Evolutionary conservation across 2,888 invertebrate genomes (phyloP).

Genomic region (Aricia artaxerxes): DNA sequence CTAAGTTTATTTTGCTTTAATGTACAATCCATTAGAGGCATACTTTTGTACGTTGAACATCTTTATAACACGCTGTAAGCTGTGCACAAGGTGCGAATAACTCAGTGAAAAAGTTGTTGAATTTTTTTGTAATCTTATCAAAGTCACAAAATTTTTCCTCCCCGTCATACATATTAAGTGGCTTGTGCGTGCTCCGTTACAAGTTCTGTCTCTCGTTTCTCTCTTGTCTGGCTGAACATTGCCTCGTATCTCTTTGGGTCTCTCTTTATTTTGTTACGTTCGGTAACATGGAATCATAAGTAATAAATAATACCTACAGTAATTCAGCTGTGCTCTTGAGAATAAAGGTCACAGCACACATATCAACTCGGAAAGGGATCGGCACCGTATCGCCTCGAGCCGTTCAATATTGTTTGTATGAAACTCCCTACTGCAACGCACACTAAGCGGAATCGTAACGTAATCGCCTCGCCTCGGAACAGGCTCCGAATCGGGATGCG

Average conservation of each 20-base stretch:
- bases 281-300: too few species aligned
- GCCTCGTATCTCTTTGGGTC: background rate
- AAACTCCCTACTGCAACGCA: too few species aligned
- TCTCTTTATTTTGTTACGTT: too few species aligned
- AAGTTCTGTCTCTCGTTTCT: background rate
- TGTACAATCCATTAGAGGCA: background rate
- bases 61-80: background rate
- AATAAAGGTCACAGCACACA: too few species aligned
- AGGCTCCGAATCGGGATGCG: too few species aligned
- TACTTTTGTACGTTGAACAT: background rate
- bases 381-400: too few species aligned
- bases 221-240: background rate
- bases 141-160: conserved; percentile 12
- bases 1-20: background rate
- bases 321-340: too few species aligned
- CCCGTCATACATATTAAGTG: conserved; percentile 27
- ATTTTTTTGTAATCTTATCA: conserved; percentile 13
- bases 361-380: too few species aligned
- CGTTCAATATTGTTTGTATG: too few species aligned
- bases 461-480: too few species aligned
- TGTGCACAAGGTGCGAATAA: background rate
- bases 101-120: conserved; percentile 8
- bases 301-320: too few species aligned
- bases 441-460: too few species aligned
- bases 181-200: conserved; percentile 12